phyloP scores from a whole-genome alignment of 2,797 vertebrate genomes.

The Anguilla anguilla region DNA sequence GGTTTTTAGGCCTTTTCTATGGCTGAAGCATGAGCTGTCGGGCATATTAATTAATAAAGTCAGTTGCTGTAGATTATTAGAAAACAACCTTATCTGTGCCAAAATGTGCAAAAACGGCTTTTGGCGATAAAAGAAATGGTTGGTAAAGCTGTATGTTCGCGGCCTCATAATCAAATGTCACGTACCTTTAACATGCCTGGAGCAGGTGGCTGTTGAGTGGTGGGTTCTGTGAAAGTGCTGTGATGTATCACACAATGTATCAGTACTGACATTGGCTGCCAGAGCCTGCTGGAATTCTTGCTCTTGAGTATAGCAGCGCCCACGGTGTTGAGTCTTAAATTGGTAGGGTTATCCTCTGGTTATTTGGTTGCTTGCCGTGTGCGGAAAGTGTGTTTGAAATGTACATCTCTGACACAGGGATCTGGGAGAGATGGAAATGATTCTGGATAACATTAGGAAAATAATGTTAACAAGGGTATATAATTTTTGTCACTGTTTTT shows the following conservation, averaged over 20 bases:
- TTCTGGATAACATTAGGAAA: not conserved
- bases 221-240: not conserved
- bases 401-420: not conserved
- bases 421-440: not conserved
- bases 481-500: too few relatives aligned
- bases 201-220: not conserved
- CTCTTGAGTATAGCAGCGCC: not conserved
- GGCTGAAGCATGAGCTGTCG: not conserved
- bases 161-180: not conserved
- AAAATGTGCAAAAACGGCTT: not conserved
- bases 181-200: not conserved
- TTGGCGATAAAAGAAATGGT: not conserved
- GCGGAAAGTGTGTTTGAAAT: not conserved
- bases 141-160: not conserved
- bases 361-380: not conserved
- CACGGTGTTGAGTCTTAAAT: not conserved
- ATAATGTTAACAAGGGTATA: not conserved
- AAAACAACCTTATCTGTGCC: not conserved
- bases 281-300: not conserved
- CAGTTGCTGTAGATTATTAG: not conserved
- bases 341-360: not conserved
- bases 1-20: not conserved
- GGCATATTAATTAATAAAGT: not conserved
- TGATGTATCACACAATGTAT: not conserved
- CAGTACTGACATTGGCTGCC: not conserved